phyloP scores from a whole-genome alignment of 1,140 invertebrate species.

The Bombus vancouverensis region DNA sequence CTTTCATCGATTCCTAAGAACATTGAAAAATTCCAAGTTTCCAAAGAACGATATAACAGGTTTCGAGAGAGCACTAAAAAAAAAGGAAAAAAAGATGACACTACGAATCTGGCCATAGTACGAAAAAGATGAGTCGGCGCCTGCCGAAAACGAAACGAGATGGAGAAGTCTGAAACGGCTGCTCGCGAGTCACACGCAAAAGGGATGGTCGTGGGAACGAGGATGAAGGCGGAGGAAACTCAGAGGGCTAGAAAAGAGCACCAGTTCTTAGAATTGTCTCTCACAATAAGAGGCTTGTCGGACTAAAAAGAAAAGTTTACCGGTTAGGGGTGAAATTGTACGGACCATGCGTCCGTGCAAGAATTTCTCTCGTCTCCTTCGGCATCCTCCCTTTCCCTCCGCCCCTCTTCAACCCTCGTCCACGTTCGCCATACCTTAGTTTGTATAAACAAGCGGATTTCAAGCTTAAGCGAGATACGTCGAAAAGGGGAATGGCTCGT shows the following conservation, averaged over 20 bases:
- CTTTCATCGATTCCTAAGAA: not conserved
- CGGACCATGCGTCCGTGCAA: conserved; percentile 64
- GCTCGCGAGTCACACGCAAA: conserved; percentile 54
- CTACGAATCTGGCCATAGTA: too few species aligned
- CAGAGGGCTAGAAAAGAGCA: conserved; percentile 46
- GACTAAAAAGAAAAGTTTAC: conserved; percentile 72
- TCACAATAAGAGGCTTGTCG: conserved; percentile 73
- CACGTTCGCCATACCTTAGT: conserved; percentile 55
- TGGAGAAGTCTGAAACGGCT: conserved; percentile 45
- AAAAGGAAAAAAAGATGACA: not conserved
- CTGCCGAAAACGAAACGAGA: conserved; percentile 49
- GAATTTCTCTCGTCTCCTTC: conserved; percentile 57
- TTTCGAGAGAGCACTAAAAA: not conserved
- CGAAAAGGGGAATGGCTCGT: conserved; percentile 56
- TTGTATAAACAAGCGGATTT: conserved; percentile 75
- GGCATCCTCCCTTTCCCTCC: not conserved
- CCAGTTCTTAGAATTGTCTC: conserved; percentile 70
- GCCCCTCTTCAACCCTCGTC: not conserved
- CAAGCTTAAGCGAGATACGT: conserved; percentile 69
- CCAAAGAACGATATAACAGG: not conserved
- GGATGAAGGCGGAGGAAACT: conserved; percentile 6
- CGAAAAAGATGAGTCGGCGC: conserved; percentile 26
- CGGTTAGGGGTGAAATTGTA: conserved; percentile 70
- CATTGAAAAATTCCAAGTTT: not conserved
- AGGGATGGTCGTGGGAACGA: not conserved